Conservation (phyloP, 2,888 invertebrate genomes). For the Iselma pallidipennis region DNA sequence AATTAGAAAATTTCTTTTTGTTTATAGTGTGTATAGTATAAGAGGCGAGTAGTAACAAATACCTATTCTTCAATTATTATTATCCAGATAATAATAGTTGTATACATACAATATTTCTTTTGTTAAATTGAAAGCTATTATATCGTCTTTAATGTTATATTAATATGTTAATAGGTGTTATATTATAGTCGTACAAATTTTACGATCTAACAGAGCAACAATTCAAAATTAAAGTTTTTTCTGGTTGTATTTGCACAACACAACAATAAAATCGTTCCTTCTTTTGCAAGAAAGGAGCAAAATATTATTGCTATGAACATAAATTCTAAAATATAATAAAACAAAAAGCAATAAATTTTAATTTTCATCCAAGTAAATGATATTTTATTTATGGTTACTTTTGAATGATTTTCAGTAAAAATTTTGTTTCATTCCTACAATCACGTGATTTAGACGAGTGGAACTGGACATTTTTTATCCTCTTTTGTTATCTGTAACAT, state of each 20-base stretch:
- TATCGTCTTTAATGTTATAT: slow-evolving; percentile 6
- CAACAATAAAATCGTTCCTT: too few species aligned
- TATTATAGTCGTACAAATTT: slow-evolving; percentile 2
- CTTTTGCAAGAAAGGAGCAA: too few species aligned
- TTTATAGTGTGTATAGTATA: neutral
- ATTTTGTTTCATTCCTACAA: neutral
- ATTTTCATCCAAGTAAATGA: too few species aligned
- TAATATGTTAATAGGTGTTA: slow-evolving; percentile 13
- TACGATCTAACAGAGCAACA: neutral
- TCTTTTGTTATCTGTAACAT: too few species aligned
- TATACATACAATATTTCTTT: slow-evolving; percentile 1
- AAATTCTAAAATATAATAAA: too few species aligned
- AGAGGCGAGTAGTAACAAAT: neutral
- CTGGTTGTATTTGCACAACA: neutral
- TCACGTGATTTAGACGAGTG: too few species aligned
- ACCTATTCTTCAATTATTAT: slow-evolving; percentile 2
- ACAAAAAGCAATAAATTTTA: too few species aligned
- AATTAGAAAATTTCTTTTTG: too few species aligned
- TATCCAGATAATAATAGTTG: neutral
- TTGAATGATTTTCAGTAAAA: too few species aligned
- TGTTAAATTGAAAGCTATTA: slow-evolving; percentile 2
- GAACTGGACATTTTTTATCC: too few species aligned
- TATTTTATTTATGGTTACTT: too few species aligned
- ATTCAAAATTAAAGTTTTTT: neutral
- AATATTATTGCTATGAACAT: too few species aligned